These are phyloP conservation scores for Panthera leo DNA, from an alignment of 2,113 vertebrate species.

Conservation along the genomic window DNA sequence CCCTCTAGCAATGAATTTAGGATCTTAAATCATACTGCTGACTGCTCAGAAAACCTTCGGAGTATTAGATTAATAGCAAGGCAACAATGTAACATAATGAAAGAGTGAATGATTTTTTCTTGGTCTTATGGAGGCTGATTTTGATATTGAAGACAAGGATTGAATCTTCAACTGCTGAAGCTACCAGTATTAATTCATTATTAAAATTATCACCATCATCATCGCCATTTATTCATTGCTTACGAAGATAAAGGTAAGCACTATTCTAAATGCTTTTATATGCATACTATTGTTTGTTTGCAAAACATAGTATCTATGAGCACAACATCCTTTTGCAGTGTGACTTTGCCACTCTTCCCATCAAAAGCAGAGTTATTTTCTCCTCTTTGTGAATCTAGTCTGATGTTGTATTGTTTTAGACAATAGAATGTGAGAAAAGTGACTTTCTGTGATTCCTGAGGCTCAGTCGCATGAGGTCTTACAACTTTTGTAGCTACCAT, in stretches of 20 bases:
- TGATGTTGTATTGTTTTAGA: neutral
- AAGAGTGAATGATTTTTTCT: neutral
- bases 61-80: neutral
- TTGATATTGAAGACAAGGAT: neutral
- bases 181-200: neutral
- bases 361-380: neutral
- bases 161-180: neutral
- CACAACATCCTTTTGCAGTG: neutral
- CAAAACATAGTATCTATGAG: neutral
- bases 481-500: neutral
- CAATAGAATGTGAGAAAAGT: neutral
- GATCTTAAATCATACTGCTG: neutral
- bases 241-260: neutral
- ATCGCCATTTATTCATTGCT: neutral
- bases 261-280: neutral
- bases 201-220: neutral
- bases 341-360: neutral
- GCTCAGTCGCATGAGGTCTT: neutral
- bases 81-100: neutral
- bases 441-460: neutral
- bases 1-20: neutral
- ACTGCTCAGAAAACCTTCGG: neutral
- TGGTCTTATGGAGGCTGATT: neutral
- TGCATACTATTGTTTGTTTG: neutral
- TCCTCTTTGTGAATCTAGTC: neutral